Conservation (phyloP, 1,140 invertebrate species). For the Lysiphlebus fabarum region DNA sequence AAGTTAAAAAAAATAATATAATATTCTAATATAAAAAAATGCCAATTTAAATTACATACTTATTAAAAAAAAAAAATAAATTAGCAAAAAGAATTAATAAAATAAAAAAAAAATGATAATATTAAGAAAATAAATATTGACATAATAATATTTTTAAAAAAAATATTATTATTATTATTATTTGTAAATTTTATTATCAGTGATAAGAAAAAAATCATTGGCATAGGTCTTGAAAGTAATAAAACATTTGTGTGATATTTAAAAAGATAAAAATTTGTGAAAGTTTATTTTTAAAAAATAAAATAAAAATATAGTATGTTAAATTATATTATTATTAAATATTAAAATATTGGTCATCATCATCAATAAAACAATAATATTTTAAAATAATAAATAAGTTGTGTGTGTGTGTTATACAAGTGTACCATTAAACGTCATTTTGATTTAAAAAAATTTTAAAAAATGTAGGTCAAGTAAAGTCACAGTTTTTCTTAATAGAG, state of each 20-base stretch:
- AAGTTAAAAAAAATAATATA: too few species aligned
- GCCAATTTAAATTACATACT: too few species aligned
- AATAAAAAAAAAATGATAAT: background rate
- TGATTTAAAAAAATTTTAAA: background rate
- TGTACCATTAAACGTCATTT: too few species aligned
- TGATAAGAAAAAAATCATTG: conserved; percentile 11
- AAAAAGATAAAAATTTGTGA: background rate
- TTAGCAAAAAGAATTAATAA: too few species aligned
- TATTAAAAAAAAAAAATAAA: too few species aligned
- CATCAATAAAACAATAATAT: too few species aligned
- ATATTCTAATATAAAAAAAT: too few species aligned
- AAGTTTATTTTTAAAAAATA: background rate
- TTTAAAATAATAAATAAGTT: too few species aligned
- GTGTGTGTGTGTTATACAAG: too few species aligned
- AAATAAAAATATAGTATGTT: background rate
- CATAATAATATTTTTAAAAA: background rate
- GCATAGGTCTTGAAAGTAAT: conserved; percentile 12
- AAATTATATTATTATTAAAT: too few species aligned
- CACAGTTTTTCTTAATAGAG: too few species aligned
- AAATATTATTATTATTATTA: background rate
- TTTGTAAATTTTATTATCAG: background rate
- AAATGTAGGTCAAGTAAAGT: conserved; percentile 20
- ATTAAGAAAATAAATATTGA: background rate
- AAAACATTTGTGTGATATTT: conserved; percentile 1
- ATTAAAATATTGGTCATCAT: too few species aligned